These are phyloP conservation scores for Hirudo medicinalis DNA, from an alignment of 1,140 invertebrate genomes.

Conservation along the genomic window DNA sequence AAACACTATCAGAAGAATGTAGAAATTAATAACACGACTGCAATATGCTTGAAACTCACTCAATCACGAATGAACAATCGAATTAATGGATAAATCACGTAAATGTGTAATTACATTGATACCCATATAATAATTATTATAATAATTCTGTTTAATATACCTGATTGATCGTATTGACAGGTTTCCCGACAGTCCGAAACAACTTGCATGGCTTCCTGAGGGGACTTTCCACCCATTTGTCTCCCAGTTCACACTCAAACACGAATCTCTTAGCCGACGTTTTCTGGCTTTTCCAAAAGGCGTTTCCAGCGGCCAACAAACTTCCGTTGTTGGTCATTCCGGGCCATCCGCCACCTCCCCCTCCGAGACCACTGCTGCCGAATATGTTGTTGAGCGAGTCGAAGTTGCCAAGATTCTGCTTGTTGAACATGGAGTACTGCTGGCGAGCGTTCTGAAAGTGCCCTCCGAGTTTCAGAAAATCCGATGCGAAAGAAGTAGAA, in stretches of 20 bases:
- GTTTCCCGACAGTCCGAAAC: slow-evolving; percentile 4
- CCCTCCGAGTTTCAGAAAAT: neutral
- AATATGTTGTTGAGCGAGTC: neutral
- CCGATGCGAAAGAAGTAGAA: no score
- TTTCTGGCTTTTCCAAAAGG: slow-evolving; percentile 11
- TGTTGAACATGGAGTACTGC: neutral
- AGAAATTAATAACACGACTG: no score
- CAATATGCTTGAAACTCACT: no score
- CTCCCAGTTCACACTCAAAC: slow-evolving; percentile 18
- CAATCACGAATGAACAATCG: no score
- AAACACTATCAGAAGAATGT: no score
- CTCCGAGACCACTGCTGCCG: neutral
- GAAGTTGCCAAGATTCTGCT: neutral
- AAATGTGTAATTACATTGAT: neutral
- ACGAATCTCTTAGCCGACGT: neutral
- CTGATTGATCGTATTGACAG: slow-evolving; percentile 13
- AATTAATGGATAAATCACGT: no score
- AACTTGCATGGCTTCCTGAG: slow-evolving; percentile 4
- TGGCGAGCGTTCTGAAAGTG: neutral
- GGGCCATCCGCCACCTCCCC: neutral
- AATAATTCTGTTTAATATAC: neutral
- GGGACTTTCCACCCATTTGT: slow-evolving; percentile 15
- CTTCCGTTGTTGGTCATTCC: neutral
- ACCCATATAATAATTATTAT: neutral
- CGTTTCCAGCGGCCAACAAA: slow-evolving; percentile 5